Evolutionary conservation across 1,140 invertebrate species (phyloP), one percentile per base, ranked within the genome.

Genomic region (Orchesella cincta): DNA sequence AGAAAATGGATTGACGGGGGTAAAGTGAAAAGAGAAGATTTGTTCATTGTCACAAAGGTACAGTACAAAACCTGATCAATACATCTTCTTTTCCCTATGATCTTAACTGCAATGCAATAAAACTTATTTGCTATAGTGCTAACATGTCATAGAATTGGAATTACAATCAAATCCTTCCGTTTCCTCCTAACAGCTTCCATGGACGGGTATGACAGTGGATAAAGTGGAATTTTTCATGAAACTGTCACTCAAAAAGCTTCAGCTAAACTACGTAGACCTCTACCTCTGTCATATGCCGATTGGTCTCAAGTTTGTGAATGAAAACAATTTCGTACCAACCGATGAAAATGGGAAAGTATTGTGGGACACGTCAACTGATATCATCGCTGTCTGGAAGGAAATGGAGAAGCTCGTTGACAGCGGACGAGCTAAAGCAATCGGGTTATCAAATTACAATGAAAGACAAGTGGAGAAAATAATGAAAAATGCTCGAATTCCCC

Each of bases 261-360:
- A 91, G 78, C 83, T 94, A 73, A 89, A 92, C 73, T 96, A 96
- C 83, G 84, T 96, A 2, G 94, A 96, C 83, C 87, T 96, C 76
- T 96, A 94, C 84, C 85, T 96, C 12, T 88, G 95, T 71, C 94
- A 96, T 79, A 89, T 90, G 33, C 93, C 94, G 0, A 92, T 93
- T 84, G 89, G 88, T 1, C 90, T 91, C 76, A 76, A 85, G 8
- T 84, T 86, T 78, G 88, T 89, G 80, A 81, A 88, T 77, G 86
- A 86, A 29, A 85, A 83, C 5, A 83, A 83, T 5, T 78, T 87
- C 36, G 86, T 88, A 33, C 87, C 87, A 3, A 83, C 76, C 23
- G 82, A 87, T 67, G 88, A 91, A 83, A 67, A 29, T 14, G 92
- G 92, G 71, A 87, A 86, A 71, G 88, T 91, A 57, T 83, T 89